Base-by-base conservation (phyloP, 2,888 invertebrate species). In the Drosophila mulleri region DNA sequence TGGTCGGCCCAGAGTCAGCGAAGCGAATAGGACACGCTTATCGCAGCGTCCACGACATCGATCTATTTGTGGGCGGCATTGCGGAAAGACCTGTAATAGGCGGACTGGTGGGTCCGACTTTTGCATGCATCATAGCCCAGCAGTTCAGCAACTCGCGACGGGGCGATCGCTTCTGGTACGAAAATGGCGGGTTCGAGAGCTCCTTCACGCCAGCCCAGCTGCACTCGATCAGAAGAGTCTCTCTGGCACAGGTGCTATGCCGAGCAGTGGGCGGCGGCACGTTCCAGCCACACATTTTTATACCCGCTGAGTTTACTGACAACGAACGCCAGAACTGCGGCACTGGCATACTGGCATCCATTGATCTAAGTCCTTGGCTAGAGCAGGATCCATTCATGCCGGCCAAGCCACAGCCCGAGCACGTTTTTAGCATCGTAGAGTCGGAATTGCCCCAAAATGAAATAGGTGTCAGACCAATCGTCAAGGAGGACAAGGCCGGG, bases 51-150 rank as follows among this genome's bases (percentile, higher is more conserved):
- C 96, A 97, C 66, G 98, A 98, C 89, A 95, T 98, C 67, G 98
- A 98, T 91, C 93, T 98, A 2, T 98, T 97, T 90, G 95, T 97
- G 0, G 98, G 96, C 11, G 97, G 87, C 14, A 94, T 98, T 90
- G 96, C 97, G 0, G 98, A 98, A 88, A 94, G 95, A 42, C 96
- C 97, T 0, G 96, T 98, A 0, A 93, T 95, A 0, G 92, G 92
- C 2, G 97, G 96, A 0, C 92, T 97, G 3, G 96, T 98, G 0
- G 98, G 98, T 0, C 97, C 97, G 0, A 97, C 97, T 0, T 97
- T 98, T 83, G 97, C 97, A 35, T 98, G 98, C 90, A 96, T 98
- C 63, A 96, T 98, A 52, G 97, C 97, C 0, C 96, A 97, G 85
- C 97, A 97, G 92, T 98, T 98, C 89, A 94, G 95, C 12, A 96